These are phyloP conservation scores for Tribolium castaneum DNA, from an alignment of 1,140 invertebrate species.

Conservation along the genomic window DNA sequence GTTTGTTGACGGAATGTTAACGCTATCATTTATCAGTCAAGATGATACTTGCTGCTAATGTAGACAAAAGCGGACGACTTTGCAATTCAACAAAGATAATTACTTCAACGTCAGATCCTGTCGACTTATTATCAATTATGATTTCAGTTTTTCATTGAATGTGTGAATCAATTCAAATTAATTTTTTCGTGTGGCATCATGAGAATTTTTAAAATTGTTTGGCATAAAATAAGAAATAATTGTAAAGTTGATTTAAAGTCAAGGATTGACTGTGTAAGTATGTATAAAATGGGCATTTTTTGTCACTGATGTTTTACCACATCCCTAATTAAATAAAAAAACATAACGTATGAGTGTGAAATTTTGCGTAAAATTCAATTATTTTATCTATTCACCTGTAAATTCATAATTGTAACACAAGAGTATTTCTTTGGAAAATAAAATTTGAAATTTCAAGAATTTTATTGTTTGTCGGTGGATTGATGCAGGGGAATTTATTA, in stretches of 20 bases:
- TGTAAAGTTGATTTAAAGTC: no score
- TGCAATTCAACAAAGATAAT: not conserved
- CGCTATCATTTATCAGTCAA: constrained; percentile 2
- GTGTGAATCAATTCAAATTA: not conserved
- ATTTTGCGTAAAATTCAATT: no score
- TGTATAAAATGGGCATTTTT: no score
- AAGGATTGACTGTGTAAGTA: no score
- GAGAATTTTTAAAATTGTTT: not conserved
- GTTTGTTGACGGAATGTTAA: constrained; percentile 11
- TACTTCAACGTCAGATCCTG: constrained; percentile 25
- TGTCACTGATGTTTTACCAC: no score
- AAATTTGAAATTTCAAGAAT: not conserved
- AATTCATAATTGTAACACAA: no score
- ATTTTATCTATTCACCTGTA: no score
- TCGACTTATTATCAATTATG: constrained; percentile 20
- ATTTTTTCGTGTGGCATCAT: not conserved
- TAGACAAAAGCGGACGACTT: not conserved
- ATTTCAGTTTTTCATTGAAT: constrained; percentile 18
- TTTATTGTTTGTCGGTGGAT: not conserved
- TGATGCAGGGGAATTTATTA: not conserved
- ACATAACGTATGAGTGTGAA: no score
- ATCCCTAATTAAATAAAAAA: no score
- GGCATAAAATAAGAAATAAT: no score
- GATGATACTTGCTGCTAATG: not conserved
- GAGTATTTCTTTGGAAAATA: no score